Evolutionary conservation across 2,888 invertebrate genomes (phyloP), one percentile per base, ranked within the genome.

Genomic region (Peribatodes rhomboidaria): DNA sequence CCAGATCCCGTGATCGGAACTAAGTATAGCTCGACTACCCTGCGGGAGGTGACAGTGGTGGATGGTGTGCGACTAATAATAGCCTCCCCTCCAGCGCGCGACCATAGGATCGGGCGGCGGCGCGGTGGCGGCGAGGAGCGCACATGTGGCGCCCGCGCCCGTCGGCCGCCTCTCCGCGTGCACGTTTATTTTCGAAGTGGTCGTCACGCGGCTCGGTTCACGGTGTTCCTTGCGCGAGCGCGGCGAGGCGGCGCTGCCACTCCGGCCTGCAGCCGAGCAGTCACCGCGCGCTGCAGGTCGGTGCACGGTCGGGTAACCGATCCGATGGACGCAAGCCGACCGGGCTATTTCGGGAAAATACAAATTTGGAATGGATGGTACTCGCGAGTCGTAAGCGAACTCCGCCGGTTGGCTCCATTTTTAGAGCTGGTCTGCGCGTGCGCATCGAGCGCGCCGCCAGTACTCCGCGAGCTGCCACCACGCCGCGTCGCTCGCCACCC

Each of bases 321-420:
- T 91, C 92, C 92, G 93, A 86, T 87, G 86, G 87, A 88, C 90
- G 90, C 89, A 78, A 90, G 93, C 92, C 93, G 92, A 87, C 93
- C 90, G 82, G 76, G 87, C 91, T 95, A 95, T 96, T 96, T 96
- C 94, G 95, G 95, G 96, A 95, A 96, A 96, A 96, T 96, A 96
- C 96, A 95, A 96, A 96, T 96, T 96, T 96, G 96, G 96, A 95
- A 91, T 90, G 91, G 92, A 91, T 91, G 90, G 91, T 90, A 90
- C 92, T 90, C 89, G 89, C 88, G 89, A 88, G 84, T 87, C 88
- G 90, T 87, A 89, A 91, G 90, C 90, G 88, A 91, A 90, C 90
- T 89, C 92, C 90, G 86, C 80, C 88, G 88, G 89, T 88, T 87
- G 92, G 87, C 83, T 92, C 93, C 93, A 92, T 92, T 93, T 93